Percentiles rank a stretch among this genome's conserved stretches.
phyloP scores from a whole-genome alignment of 1,140 invertebrate genomes.

The Leguminivora glycinivorella region DNA sequence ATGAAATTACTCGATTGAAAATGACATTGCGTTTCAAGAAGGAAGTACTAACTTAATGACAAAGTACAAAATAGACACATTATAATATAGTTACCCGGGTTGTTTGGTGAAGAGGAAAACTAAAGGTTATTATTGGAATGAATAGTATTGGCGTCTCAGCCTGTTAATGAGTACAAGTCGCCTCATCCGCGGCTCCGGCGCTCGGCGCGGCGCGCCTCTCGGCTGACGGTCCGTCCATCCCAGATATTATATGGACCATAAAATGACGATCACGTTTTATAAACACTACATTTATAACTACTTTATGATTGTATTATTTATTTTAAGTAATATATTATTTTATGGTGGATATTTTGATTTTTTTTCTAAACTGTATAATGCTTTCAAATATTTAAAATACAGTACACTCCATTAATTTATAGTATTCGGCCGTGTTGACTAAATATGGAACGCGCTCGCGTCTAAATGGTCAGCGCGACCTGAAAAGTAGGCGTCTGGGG shows the following conservation, averaged over 20 bases:
- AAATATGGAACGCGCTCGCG: constrained; percentile 50
- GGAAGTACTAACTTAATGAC: no score
- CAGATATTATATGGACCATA: constrained; percentile 72
- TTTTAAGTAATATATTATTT: constrained; percentile 78
- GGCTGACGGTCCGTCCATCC: constrained; percentile 54
- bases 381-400: constrained; percentile 78
- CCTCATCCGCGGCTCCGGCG: constrained; percentile 40
- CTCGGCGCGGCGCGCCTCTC: constrained; percentile 34
- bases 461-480: constrained; percentile 7
- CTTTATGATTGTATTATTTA: constrained; percentile 79
- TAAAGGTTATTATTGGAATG: constrained; percentile 19
- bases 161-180: constrained; percentile 69
- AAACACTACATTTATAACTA: constrained; percentile 79
- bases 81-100: not conserved
- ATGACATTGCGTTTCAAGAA: no score
- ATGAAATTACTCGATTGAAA: no score
- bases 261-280: constrained; percentile 77
- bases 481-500: not conserved
- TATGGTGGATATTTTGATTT: constrained; percentile 71
- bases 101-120: not conserved
- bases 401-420: constrained; percentile 77
- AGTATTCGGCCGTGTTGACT: constrained; percentile 51
- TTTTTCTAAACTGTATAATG: constrained; percentile 66
- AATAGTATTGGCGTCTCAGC: constrained; percentile 35
- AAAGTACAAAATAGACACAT: not conserved